phyloP scores from a whole-genome alignment of 2,888 invertebrate species.

The Eugnorisma glareosa region DNA sequence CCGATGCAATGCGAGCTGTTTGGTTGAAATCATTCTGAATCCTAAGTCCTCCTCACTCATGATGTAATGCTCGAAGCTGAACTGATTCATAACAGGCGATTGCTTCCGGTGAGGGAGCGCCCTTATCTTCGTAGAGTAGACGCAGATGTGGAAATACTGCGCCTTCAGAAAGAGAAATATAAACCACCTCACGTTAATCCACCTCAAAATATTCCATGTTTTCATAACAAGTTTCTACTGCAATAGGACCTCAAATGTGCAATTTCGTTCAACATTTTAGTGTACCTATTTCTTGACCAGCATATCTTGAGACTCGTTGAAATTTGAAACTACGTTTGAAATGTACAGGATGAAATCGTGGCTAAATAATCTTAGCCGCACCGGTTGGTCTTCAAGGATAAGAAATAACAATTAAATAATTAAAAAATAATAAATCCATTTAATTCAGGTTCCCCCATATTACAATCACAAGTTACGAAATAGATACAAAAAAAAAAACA shows the following conservation, averaged over 20 bases:
- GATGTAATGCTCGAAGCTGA: too few relatives aligned
- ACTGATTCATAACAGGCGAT: too few relatives aligned
- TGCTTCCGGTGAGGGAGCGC: too few relatives aligned
- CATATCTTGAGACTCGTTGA: neutral
- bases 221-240: constrained; percentile 26
- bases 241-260: constrained; percentile 38
- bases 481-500: too few relatives aligned
- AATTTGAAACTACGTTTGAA: neutral
- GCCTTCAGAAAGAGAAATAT: neutral
- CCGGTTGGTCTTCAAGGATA: too few relatives aligned
- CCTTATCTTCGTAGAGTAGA: neutral
- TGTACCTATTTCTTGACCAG: neutral
- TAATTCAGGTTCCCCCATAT: too few relatives aligned
- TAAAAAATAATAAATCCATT: too few relatives aligned
- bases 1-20: too few relatives aligned
- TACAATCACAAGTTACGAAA: too few relatives aligned
- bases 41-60: too few relatives aligned
- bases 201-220: constrained; percentile 33
- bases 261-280: constrained; percentile 39
- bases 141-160: neutral
- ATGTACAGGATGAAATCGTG: neutral
- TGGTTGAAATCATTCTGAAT: too few relatives aligned
- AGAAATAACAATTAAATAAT: too few relatives aligned
- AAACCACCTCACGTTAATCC: neutral
- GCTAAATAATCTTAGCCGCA: neutral